These are phyloP conservation scores for Macaria notata DNA, from an alignment of 2,888 invertebrate species.

Conservation along the genomic window DNA sequence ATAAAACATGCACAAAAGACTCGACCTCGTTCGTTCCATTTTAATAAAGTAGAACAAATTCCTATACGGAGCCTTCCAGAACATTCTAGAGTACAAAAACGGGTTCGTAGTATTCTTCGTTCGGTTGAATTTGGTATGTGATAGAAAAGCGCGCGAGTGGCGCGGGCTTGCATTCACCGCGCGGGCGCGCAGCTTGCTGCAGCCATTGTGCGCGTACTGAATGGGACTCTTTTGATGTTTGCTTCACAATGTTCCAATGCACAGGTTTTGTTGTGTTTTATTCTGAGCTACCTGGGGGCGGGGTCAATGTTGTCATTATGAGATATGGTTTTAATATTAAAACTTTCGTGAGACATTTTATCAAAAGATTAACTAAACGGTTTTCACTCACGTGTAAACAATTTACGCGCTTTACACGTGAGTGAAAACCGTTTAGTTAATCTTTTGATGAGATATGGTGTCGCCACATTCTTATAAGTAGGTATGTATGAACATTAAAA, in stretches of 20 bases:
- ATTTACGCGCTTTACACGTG: no score
- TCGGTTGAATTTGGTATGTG: constrained; percentile 44
- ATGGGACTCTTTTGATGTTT: constrained; percentile 45
- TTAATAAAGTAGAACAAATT: constrained; percentile 51
- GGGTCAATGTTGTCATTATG: no score
- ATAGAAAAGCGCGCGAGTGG: constrained; percentile 42
- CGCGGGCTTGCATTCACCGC: constrained; percentile 27
- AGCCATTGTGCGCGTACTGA: constrained; percentile 46
- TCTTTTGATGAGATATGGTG: no score
- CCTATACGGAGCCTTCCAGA: constrained; percentile 21
- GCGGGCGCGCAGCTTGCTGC: constrained; percentile 13
- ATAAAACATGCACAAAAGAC: constrained; percentile 16
- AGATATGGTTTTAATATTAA: no score
- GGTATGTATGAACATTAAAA: no score
- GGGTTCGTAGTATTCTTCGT: not conserved
- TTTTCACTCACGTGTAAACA: no score
- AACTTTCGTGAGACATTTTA: no score
- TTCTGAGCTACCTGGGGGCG: not conserved
- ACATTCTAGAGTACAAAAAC: constrained; percentile 10
- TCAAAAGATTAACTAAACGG: no score
- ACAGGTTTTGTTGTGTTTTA: constrained; percentile 15
- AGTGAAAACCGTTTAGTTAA: no score
- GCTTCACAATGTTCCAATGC: constrained; percentile 39
- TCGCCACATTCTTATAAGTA: no score
- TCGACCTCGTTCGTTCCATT: constrained; percentile 14